Conservation (phyloP, 2,113 vertebrate species). For the Chaenocephalus aceratus region DNA sequence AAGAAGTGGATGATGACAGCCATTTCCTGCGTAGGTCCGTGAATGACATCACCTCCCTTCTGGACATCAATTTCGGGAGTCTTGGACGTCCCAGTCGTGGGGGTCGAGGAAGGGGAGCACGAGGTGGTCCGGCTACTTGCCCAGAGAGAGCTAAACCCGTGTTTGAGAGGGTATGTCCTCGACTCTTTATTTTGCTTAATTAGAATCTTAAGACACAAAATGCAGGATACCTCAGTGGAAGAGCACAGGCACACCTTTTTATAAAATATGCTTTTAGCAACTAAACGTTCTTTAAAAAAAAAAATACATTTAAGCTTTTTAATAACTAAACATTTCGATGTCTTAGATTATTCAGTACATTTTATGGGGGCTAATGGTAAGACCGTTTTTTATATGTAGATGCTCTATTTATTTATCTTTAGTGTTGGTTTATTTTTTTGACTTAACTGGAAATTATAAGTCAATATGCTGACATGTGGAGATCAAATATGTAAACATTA, state of each 20-base stretch:
- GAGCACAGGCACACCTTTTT: not conserved
- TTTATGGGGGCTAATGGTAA: not conserved
- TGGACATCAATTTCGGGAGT: constrained; percentile 96
- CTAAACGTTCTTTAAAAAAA: too few species aligned
- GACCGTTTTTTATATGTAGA: not conserved
- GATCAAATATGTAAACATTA: not conserved
- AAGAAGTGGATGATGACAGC: constrained; percentile 79
- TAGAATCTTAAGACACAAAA: not conserved
- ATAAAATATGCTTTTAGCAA: too few species aligned
- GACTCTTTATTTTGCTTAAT: too few species aligned
- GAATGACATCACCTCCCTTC: constrained; percentile 94
- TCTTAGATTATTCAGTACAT: not conserved
- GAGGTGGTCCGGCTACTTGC: constrained; percentile 79
- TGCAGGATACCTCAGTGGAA: not conserved
- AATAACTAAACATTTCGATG: not conserved
- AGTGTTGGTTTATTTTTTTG: not conserved
- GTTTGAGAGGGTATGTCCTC: constrained; percentile 66
- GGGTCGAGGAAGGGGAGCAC: constrained; percentile 85
- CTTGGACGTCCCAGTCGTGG: constrained; percentile 87
- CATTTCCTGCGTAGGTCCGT: constrained; percentile 86
- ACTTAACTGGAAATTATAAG: too few species aligned
- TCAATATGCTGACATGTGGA: not conserved
- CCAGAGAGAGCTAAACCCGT: constrained; percentile 68
- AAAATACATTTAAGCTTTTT: too few species aligned
- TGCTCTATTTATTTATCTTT: not conserved